Percentiles rank a stretch among this genome's conserved stretches.
Evolutionary conservation across 2,113 vertebrate species (phyloP).

Genomic region (Coryphaenoides rupestris): DNA sequence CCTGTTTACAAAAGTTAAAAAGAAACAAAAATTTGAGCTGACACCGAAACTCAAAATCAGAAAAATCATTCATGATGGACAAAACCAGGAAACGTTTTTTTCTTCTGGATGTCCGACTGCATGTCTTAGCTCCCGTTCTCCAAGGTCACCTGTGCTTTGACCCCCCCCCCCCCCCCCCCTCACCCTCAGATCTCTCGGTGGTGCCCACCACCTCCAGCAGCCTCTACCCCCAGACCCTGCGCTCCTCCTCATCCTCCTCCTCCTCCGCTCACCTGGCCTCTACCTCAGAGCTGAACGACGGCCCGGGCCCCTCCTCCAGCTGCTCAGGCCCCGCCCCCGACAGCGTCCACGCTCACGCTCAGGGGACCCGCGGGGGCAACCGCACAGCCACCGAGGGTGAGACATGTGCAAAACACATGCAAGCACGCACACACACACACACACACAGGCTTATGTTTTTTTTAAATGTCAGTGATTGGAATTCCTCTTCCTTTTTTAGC

Average conservation of each 20-base stretch:
- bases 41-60: too few relatives aligned
- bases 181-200: slow-evolving; percentile 82
- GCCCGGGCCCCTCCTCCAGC: slow-evolving; percentile 77
- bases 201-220: slow-evolving; percentile 88
- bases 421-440: too few relatives aligned
- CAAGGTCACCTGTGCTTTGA: not conserved
- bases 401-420: not conserved
- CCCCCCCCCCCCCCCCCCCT: not conserved
- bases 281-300: slow-evolving; percentile 91
- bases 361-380: slow-evolving; percentile 72
- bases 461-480: too few relatives aligned
- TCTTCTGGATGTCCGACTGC: too few relatives aligned
- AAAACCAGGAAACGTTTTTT: too few relatives aligned
- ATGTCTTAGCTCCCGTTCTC: not conserved
- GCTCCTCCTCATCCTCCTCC: slow-evolving; percentile 78
- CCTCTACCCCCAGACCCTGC: slow-evolving; percentile 79
- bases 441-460: too few relatives aligned
- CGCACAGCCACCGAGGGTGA: slow-evolving; percentile 81
- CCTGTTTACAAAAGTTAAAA: too few relatives aligned
- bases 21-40: too few relatives aligned
- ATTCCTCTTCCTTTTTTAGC: too few relatives aligned
- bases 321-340: slow-evolving; percentile 79
- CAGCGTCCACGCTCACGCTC: slow-evolving; percentile 71
- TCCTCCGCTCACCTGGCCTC: slow-evolving; percentile 78
- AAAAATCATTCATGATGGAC: too few relatives aligned